Conservation (phyloP, 2,113 vertebrate genomes). For the Irena cyanogastra region DNA sequence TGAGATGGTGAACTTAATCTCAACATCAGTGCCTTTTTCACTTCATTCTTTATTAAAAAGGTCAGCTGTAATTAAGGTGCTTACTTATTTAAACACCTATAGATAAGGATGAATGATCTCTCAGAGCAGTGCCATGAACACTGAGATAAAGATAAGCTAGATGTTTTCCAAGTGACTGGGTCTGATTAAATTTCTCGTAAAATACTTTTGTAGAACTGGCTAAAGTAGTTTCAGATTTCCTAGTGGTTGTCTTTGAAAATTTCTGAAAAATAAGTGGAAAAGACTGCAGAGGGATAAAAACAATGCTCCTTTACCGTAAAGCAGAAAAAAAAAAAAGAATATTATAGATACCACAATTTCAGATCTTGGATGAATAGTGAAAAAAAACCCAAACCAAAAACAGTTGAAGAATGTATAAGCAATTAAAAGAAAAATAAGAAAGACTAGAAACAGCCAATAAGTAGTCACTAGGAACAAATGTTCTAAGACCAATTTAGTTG, state of each 20-base stretch:
- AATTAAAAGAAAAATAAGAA: neutral
- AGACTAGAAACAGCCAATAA: neutral
- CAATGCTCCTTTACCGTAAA: rapidly evolving
- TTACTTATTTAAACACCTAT: slow-evolving; percentile 45
- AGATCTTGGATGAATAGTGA: neutral
- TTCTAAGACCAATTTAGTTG: neutral
- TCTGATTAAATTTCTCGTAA: neutral
- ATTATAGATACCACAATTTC: neutral
- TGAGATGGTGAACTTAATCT: neutral
- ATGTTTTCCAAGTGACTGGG: neutral
- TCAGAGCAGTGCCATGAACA: neutral
- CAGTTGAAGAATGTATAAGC: neutral
- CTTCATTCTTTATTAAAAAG: slow-evolving; percentile 54
- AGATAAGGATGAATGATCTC: slow-evolving; percentile 30
- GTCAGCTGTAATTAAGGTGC: slow-evolving; percentile 47
- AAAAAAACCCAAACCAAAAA: neutral
- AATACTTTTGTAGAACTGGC: neutral
- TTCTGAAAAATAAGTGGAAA: neutral
- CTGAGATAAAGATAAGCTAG: slow-evolving; percentile 1
- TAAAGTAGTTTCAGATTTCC: neutral
- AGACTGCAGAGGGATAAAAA: neutral
- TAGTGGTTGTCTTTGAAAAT: neutral
- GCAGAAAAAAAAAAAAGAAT: neutral
- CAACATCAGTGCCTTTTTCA: neutral
- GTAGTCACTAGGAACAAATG: neutral